These are phyloP conservation scores for Oxyruncus cristatus DNA, from an alignment of 2,113 vertebrate species.

Conservation along the genomic window DNA sequence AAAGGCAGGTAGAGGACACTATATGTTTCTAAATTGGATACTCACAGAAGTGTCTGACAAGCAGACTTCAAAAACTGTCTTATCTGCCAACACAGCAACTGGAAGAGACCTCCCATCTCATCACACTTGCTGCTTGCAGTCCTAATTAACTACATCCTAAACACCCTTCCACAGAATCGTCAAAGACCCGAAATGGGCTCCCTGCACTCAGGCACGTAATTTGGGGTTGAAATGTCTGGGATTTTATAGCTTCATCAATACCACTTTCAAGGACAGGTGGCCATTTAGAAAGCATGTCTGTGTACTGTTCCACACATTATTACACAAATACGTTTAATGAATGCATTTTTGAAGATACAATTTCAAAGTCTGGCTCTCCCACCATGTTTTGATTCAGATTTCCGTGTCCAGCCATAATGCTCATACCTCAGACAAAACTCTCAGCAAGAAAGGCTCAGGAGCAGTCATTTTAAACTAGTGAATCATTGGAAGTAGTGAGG, in stretches of 20 bases:
- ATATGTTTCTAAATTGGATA: background rate
- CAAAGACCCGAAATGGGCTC: background rate
- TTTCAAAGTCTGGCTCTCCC: background rate
- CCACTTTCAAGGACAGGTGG: background rate
- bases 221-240: background rate
- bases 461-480: background rate
- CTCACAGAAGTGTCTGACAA: background rate
- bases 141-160: background rate
- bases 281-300: background rate
- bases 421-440: background rate
- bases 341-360: background rate
- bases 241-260: background rate
- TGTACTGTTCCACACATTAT: background rate
- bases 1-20: background rate
- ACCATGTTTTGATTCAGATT: background rate
- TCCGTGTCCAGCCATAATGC: background rate
- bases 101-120: background rate
- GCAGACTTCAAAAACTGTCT: background rate
- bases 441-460: background rate
- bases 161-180: background rate
- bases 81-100: background rate
- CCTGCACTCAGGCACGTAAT: background rate
- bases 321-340: background rate
- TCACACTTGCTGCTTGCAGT: background rate
- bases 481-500: background rate